These are phyloP conservation scores for Brachyptera risi DNA, from an alignment of 2,888 invertebrate genomes.

Conservation along the genomic window DNA sequence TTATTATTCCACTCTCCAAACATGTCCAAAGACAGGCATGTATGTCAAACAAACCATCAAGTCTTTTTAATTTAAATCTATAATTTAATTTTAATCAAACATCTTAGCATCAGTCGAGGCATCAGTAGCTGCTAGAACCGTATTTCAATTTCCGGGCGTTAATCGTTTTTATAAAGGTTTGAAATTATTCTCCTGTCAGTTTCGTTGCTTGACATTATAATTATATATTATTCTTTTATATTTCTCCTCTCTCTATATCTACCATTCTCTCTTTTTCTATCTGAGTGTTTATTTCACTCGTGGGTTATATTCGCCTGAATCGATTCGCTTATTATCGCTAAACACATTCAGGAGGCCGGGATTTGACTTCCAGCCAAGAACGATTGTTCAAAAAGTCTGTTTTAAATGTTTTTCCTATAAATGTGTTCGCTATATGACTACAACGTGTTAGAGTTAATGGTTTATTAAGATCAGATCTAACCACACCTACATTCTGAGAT, in stretches of 20 bases:
- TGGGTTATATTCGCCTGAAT: no score
- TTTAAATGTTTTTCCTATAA: slow-evolving; percentile 3
- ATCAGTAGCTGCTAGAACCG: background rate
- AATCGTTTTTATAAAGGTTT: background rate
- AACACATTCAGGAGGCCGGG: background rate
- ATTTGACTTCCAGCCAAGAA: background rate
- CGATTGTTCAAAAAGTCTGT: slow-evolving; percentile 3
- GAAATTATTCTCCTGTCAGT: slow-evolving; percentile 4
- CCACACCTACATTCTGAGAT: background rate
- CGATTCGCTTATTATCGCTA: no score
- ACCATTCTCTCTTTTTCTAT: no score
- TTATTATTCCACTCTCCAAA: background rate
- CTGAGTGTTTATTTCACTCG: no score
- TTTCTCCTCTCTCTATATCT: no score
- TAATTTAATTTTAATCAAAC: slow-evolving; percentile 9
- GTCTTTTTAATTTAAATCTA: slow-evolving; percentile 4
- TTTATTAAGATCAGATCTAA: background rate
- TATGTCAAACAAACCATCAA: background rate
- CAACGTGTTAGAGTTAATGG: slow-evolving; percentile 2
- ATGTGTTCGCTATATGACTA: background rate
- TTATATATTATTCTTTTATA: background rate
- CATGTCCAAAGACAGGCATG: slow-evolving; percentile 4
- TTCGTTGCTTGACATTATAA: background rate
- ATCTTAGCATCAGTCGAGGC: background rate
- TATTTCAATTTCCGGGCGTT: slow-evolving; percentile 2